Conservation (phyloP, 1,140 invertebrate species). For the Aethina tumida region DNA sequence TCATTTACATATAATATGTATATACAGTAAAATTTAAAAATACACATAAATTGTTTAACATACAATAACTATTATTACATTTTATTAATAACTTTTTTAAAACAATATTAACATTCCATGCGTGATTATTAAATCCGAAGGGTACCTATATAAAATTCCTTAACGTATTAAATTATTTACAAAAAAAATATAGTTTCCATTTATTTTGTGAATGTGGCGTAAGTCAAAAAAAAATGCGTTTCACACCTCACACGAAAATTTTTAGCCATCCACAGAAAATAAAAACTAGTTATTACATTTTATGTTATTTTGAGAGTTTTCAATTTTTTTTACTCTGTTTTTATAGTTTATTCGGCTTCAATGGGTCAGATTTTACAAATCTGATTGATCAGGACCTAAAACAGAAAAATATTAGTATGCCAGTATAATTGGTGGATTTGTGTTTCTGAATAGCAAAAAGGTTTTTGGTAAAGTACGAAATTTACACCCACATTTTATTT, state of each 20-base stretch:
- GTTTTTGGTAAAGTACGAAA: conserved; percentile 4
- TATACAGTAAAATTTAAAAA: conserved; percentile 5
- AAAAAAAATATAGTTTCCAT: no score
- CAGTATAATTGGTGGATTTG: conserved; percentile 7
- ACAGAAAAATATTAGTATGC: conserved; percentile 16
- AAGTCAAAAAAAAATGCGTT: conserved; percentile 7
- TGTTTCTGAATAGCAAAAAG: conserved; percentile 6
- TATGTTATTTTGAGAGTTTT: conserved; percentile 5
- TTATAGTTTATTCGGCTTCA: neutral
- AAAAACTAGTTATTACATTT: conserved; percentile 5
- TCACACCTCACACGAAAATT: conserved; percentile 3
- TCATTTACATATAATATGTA: conserved; percentile 1
- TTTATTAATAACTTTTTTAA: conserved; percentile 2
- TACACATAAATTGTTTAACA: neutral
- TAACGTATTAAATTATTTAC: no score
- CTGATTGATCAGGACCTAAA: conserved; percentile 34
- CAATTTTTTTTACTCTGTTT: conserved; percentile 4
- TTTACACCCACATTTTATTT: conserved; percentile 11
- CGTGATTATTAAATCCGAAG: conserved; percentile 1
- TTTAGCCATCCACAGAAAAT: conserved; percentile 6
- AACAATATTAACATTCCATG: neutral
- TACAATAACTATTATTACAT: conserved; percentile 1
- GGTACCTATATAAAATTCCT: no score
- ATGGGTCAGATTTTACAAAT: conserved; percentile 29
- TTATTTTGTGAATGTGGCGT: no score